These are phyloP conservation scores for Aspidoscelis tigris DNA, from an alignment of 2,113 vertebrate species.

Conservation along the genomic window DNA sequence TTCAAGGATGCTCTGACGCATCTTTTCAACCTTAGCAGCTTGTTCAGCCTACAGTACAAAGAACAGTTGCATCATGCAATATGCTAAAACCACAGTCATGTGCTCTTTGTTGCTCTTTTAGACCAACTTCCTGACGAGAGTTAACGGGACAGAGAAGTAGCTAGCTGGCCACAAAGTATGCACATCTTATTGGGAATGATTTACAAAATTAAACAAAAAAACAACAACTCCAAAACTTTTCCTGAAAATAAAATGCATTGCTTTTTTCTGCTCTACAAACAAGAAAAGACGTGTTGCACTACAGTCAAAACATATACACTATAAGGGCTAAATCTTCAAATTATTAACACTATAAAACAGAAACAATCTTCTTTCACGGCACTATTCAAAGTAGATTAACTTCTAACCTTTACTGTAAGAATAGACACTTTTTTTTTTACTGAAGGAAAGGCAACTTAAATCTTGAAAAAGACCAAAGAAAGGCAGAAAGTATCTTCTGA, in stretches of 20 bases:
- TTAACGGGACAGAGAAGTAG: background rate
- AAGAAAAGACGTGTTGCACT: background rate
- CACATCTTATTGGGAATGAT: background rate
- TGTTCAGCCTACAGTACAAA: conserved; percentile 84
- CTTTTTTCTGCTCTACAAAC: background rate
- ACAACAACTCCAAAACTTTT: too few species aligned
- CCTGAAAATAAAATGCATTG: background rate
- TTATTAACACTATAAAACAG: background rate
- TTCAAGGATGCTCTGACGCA: conserved; percentile 96
- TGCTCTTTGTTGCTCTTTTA: background rate
- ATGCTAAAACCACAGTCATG: too few species aligned
- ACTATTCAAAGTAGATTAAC: background rate
- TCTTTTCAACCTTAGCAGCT: conserved; percentile 93
- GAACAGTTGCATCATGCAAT: background rate
- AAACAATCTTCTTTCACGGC: background rate
- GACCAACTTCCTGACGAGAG: background rate
- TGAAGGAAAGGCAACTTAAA: background rate
- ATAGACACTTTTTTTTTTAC: background rate
- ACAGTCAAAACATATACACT: background rate
- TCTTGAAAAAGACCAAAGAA: conserved; percentile 3
- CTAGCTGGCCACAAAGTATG: background rate
- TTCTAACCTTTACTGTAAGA: background rate
- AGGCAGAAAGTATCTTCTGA: too few species aligned
- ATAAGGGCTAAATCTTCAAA: background rate
- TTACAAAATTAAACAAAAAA: background rate